Percentiles rank a stretch among this genome's conserved stretches.
These are phyloP conservation scores for Rhagium mordax DNA, from an alignment of 2,888 invertebrate genomes.

Conservation along the genomic window DNA sequence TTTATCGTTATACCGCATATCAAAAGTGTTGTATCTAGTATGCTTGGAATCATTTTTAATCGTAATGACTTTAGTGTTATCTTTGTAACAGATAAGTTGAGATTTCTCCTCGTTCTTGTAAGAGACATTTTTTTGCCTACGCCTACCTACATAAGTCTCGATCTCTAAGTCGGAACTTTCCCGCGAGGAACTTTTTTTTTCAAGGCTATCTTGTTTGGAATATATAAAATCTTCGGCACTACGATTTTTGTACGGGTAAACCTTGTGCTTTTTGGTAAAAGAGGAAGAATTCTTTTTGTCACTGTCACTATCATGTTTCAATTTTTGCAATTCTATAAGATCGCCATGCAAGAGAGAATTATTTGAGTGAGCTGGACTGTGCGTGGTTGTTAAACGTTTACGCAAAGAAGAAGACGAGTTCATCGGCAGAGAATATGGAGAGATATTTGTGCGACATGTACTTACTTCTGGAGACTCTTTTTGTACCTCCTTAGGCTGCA, in stretches of 20 bases:
- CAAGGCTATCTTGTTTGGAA: slow-evolving; percentile 48
- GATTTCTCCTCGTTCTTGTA: slow-evolving; percentile 67
- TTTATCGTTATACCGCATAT: slow-evolving; percentile 60
- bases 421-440: slow-evolving; percentile 59
- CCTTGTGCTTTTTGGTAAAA: slow-evolving; percentile 48
- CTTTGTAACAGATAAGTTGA: slow-evolving; percentile 66
- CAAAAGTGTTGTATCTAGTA: slow-evolving; percentile 68
- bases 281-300: slow-evolving; percentile 39
- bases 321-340: slow-evolving; percentile 54
- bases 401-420: slow-evolving; percentile 53
- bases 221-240: slow-evolving; percentile 62
- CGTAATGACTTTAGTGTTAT: slow-evolving; percentile 64
- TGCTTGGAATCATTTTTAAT: slow-evolving; percentile 65
- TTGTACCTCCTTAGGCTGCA: slow-evolving; percentile 68
- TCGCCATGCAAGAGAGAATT: slow-evolving; percentile 50
- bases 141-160: slow-evolving; percentile 55
- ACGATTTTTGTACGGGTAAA: slow-evolving; percentile 59
- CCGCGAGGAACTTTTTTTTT: slow-evolving; percentile 58
- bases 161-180: slow-evolving; percentile 66
- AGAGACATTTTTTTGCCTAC: slow-evolving; percentile 56
- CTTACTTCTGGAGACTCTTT: slow-evolving; percentile 69
- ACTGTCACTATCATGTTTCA: slow-evolving; percentile 48
- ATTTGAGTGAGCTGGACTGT: slow-evolving; percentile 40
- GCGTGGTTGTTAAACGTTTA: slow-evolving; percentile 55
- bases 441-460: slow-evolving; percentile 59